Percentiles rank a stretch among this genome's conserved stretches.
phyloP scores from a whole-genome alignment of 2,888 invertebrate species.

The Stenurella melanura region DNA sequence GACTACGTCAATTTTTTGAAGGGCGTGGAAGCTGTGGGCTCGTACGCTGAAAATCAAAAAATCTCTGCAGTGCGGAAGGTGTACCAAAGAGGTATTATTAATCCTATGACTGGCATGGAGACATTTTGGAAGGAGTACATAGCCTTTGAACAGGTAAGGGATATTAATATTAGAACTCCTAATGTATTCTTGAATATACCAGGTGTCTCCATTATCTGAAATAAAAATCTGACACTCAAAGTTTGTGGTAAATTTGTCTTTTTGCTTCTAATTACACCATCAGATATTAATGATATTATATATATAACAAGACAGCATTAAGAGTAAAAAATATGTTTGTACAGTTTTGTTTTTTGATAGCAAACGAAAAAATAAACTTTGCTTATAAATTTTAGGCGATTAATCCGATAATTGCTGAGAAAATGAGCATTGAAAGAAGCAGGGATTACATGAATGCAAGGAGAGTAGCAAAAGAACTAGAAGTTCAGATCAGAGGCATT shows the following conservation, averaged over 20 bases:
- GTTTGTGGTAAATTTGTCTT: no score
- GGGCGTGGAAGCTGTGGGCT: constrained; percentile 96
- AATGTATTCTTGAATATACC: not conserved
- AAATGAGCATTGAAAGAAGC: constrained; percentile 97
- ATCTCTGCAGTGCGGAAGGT: constrained; percentile 98
- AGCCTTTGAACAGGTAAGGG: constrained; percentile 86
- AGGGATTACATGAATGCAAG: constrained; percentile 98
- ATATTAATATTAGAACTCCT: not conserved
- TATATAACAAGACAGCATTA: no score
- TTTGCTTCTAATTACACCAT: no score
- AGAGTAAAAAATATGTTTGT: no score
- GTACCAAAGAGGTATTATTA: constrained; percentile 96
- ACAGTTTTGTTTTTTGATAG: no score
- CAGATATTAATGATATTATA: no score
- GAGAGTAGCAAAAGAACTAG: constrained; percentile 96
- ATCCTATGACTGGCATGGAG: constrained; percentile 98
- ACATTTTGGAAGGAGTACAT: constrained; percentile 98
- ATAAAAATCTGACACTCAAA: no score
- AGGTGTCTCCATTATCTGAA: no score
- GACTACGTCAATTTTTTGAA: constrained; percentile 98
- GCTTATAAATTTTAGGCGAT: constrained; percentile 64
- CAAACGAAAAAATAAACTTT: not conserved
- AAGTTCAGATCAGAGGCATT: constrained; percentile 94
- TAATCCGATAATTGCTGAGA: constrained; percentile 92
- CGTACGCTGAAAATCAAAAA: constrained; percentile 99